A percentile compares a stretch with the other conserved stretches of the same genome.
phyloP scores from a whole-genome alignment of 1,140 invertebrate species.

The Drosophila setifemur region DNA sequence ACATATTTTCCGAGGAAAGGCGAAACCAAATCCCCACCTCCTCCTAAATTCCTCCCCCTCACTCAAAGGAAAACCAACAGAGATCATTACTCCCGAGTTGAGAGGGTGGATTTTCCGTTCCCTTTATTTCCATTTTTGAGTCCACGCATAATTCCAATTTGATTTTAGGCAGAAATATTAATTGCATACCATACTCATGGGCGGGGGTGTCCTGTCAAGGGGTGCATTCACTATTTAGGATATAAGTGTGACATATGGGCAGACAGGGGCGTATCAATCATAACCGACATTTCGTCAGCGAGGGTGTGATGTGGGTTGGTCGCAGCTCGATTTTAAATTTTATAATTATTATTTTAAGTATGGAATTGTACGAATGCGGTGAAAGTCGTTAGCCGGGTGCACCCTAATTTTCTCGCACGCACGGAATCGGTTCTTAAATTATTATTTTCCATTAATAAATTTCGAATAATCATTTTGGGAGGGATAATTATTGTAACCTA shows the following conservation, averaged over 20 bases:
- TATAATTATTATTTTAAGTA: conserved; percentile 58
- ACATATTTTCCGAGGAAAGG: conserved; percentile 25
- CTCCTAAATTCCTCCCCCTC: conserved; percentile 14
- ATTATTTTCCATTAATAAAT: too few relatives aligned
- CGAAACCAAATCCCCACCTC: conserved; percentile 5
- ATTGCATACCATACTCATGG: conserved; percentile 45
- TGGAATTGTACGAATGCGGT: not conserved
- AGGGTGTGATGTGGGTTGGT: conserved; percentile 28
- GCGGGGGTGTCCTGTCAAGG: conserved; percentile 46
- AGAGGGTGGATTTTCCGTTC: conserved; percentile 14
- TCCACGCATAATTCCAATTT: conserved; percentile 68
- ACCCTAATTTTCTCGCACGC: not conserved
- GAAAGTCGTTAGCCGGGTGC: not conserved
- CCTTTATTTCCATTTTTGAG: conserved; percentile 42
- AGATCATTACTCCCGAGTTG: conserved; percentile 15
- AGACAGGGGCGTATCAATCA: conserved; percentile 57
- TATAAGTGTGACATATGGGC: conserved; percentile 61
- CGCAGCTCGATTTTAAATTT: conserved; percentile 54
- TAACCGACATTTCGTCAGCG: conserved; percentile 29
- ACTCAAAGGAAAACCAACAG: conserved; percentile 14
- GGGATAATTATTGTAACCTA: too few relatives aligned
- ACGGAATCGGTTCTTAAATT: too few relatives aligned
- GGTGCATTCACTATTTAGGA: not conserved
- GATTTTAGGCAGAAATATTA: conserved; percentile 72
- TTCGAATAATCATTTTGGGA: too few relatives aligned